Evolutionary conservation across 2,113 vertebrate genomes (phyloP).

Genomic region (Chrysochloris asiatica): DNA sequence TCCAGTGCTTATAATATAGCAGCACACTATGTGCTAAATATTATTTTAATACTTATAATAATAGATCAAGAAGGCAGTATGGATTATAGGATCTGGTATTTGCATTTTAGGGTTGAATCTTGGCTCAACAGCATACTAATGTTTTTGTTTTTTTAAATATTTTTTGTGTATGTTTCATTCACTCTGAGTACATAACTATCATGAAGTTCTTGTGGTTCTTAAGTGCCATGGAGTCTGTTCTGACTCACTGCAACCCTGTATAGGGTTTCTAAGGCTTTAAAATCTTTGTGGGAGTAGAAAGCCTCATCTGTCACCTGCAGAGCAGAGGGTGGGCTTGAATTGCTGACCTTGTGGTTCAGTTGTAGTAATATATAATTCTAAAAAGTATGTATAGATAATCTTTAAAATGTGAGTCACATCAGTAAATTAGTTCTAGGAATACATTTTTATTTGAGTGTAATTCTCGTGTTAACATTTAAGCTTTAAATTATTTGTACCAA

Average conservation of each 20-base stretch:
- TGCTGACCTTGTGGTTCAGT: no score
- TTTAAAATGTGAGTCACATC: neutral
- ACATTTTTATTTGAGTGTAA: constrained; percentile 1
- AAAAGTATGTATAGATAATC: neutral
- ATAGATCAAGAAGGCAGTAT: neutral
- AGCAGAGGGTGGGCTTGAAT: no score
- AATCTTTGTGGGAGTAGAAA: no score
- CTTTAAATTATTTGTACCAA: neutral
- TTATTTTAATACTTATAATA: neutral
- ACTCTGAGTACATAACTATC: no score
- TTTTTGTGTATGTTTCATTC: no score
- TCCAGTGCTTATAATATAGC: no score
- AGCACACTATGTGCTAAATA: neutral
- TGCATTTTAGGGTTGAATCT: neutral
- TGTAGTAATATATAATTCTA: neutral
- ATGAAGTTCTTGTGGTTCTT: no score
- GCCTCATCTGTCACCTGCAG: no score
- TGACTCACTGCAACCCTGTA: no score
- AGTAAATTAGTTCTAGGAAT: neutral
- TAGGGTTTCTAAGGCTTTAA: no score
- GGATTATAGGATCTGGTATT: neutral
- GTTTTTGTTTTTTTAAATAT: no score
- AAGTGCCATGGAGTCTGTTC: no score
- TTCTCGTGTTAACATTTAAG: neutral
- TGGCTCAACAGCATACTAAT: neutral